These are phyloP conservation scores for Coranthus polyacanthus DNA, from an alignment of 2,797 vertebrate genomes.

Conservation along the genomic window DNA sequence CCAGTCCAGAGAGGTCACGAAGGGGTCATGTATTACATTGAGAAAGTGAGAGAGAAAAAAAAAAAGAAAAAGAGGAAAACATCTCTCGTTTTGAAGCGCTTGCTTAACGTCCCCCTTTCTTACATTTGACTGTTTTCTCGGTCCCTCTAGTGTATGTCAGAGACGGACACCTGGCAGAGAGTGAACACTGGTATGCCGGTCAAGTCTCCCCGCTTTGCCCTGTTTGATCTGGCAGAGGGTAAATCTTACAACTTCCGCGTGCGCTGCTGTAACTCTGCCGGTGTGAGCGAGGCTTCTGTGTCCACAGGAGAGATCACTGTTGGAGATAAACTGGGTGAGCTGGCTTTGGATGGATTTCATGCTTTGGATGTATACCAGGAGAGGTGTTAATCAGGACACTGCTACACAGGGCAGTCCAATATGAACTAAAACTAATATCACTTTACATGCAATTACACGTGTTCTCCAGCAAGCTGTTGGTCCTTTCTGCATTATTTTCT, in stretches of 20 bases:
- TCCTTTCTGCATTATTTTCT: not conserved
- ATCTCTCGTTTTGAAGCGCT: not conserved
- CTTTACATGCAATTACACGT: not conserved
- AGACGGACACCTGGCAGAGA: slow-evolving; percentile 93
- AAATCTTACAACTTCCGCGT: slow-evolving; percentile 96
- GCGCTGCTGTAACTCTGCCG: slow-evolving; percentile 95
- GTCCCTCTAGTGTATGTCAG: slow-evolving; percentile 87
- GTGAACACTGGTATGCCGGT: slow-evolving; percentile 97
- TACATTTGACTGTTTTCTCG: slow-evolving; percentile 15
- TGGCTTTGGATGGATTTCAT: not conserved
- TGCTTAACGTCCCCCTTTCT: not conserved
- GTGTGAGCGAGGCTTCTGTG: slow-evolving; percentile 91
- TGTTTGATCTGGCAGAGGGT: slow-evolving; percentile 95
- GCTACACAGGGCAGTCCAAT: too few relatives aligned
- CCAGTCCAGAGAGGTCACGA: slow-evolving; percentile 95
- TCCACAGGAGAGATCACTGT: slow-evolving; percentile 90
- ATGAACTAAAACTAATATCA: too few relatives aligned
- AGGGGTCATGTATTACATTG: slow-evolving; percentile 97
- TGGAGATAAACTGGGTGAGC: slow-evolving; percentile 94
- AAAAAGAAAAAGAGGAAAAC: slow-evolving; percentile 43
- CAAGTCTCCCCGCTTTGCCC: slow-evolving; percentile 96
- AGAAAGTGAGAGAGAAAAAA: too few relatives aligned
- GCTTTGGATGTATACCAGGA: not conserved
- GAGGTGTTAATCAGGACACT: not conserved
- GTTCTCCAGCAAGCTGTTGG: not conserved